A percentile compares a stretch with the other conserved stretches of the same genome.
Conservation (phyloP, 2,113 vertebrate genomes). For the Platichthys stellatus region DNA sequence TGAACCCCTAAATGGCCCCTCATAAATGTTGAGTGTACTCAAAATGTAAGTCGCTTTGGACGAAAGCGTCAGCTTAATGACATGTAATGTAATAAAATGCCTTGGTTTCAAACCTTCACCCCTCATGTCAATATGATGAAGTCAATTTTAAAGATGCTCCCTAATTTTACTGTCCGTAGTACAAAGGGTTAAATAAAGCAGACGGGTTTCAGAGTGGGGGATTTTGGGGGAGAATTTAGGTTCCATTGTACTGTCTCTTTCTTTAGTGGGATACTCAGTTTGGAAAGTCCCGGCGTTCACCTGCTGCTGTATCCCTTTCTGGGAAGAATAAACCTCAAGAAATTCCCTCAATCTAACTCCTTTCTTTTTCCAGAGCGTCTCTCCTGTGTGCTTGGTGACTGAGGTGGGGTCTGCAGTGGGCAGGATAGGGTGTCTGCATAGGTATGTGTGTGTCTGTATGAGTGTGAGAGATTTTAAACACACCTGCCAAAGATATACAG, state of each 20-base stretch:
- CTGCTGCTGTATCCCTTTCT: slow-evolving; percentile 42
- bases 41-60: no score
- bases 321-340: slow-evolving; percentile 32
- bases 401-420: slow-evolving; percentile 19
- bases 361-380: slow-evolving; percentile 18
- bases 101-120: no score
- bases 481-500: no score
- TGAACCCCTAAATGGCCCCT: no score
- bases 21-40: no score
- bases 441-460: slow-evolving; percentile 7
- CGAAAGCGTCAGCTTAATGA: no score
- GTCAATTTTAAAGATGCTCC: no score
- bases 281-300: slow-evolving; percentile 54
- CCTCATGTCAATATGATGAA: no score
- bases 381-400: slow-evolving; percentile 13
- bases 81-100: no score
- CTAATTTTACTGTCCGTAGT: no score
- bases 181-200: no score
- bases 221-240: neutral
- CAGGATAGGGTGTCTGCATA: slow-evolving; percentile 12
- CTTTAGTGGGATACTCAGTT: slow-evolving; percentile 1
- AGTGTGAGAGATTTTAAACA: neutral
- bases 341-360: slow-evolving; percentile 24
- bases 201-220: no score
- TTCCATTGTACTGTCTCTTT: slow-evolving; percentile 17